Evolutionary conservation across 2,888 invertebrate species (phyloP), one percentile per base, ranked within the genome.

Genomic region (Drosophila kanekoi): DNA sequence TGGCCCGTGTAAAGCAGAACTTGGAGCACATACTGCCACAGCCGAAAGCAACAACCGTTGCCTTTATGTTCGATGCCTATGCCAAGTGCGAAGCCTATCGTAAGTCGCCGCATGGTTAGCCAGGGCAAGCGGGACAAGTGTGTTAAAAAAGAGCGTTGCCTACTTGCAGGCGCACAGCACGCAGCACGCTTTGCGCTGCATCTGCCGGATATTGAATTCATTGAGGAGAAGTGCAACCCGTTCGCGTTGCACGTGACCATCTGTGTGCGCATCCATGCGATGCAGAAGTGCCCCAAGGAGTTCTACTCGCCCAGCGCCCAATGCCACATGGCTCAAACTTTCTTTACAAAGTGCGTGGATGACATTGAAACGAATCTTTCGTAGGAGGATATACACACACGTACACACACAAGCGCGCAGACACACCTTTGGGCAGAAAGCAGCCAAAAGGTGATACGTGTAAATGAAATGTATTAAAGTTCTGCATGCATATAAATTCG

Each of bases 231-330:
- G 3, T 87, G 87, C 59, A 75, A 73, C 16, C 75, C 87, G 5
- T 87, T 73, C 32, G 53, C 87, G n/a, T 49, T 77, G 48, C 79
- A 78, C 47, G 51, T 87, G 20, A 84, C 79, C 60, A 75, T 77
- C 43, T 88, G 88, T 49, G 51, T 84, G 33, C 80, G 87, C 23
- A 78, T 87, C 10, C 64, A 67, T n/a, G 77, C 75, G 9, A 87
- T 86, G 87, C 88, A 87, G 48, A 74, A 81, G 28, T 87, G 87
- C 53, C 84, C 87, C 14, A 13, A 20, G 20, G 13, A 37, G 18
- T 82, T 82, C 53, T 77, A 58, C 44, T 33, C 63, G 66, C 32
- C 71, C 51, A 75, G 62, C 44, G n/a, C 28, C 10, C 71, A 75
- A 38, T 87, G 88, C 40, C 58, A 54, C 20, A 14, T 47, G 59